Evolutionary conservation across 2,113 vertebrate species (phyloP).

Genomic region (Ranitomeya imitator): DNA sequence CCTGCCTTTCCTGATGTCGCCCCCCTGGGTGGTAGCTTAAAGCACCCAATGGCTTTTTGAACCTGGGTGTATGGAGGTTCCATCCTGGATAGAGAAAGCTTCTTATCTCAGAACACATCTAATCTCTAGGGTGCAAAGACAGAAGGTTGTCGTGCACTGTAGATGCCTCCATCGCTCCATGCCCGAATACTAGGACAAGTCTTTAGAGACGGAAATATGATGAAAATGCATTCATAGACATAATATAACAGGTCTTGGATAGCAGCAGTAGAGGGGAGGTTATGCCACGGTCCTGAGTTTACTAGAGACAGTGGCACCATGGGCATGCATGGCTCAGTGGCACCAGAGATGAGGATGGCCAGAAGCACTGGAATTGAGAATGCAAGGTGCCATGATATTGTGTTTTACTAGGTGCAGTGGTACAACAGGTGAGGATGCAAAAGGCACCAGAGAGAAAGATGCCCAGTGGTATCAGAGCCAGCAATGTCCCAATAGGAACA

Average conservation of each 20-base stretch:
- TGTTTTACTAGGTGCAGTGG: too few relatives aligned
- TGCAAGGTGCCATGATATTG: too few relatives aligned
- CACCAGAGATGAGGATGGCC: too few relatives aligned
- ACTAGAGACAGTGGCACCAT: too few relatives aligned
- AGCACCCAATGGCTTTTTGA: too few relatives aligned
- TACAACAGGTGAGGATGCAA: too few relatives aligned
- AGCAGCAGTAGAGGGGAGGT: background rate
- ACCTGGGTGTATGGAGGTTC: conserved; percentile 15
- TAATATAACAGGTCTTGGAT: background rate
- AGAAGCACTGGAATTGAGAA: too few relatives aligned
- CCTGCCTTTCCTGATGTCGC: too few relatives aligned
- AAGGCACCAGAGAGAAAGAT: too few relatives aligned
- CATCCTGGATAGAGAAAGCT: conserved; percentile 4
- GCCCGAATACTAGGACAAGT: background rate
- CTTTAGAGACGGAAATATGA: conserved; percentile 44
- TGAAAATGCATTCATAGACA: background rate
- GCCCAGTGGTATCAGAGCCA: too few relatives aligned
- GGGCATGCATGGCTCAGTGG: background rate
- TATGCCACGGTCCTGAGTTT: background rate
- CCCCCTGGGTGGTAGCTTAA: too few relatives aligned
- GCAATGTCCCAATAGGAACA: too few relatives aligned
- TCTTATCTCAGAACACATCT: conserved; percentile 52
- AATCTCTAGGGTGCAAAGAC: conserved; percentile 18
- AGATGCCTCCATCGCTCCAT: conserved; percentile 42
- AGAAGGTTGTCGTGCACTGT: background rate